Evolutionary conservation across 2,113 vertebrate species (phyloP).

Genomic region (Picathartes gymnocephalus): DNA sequence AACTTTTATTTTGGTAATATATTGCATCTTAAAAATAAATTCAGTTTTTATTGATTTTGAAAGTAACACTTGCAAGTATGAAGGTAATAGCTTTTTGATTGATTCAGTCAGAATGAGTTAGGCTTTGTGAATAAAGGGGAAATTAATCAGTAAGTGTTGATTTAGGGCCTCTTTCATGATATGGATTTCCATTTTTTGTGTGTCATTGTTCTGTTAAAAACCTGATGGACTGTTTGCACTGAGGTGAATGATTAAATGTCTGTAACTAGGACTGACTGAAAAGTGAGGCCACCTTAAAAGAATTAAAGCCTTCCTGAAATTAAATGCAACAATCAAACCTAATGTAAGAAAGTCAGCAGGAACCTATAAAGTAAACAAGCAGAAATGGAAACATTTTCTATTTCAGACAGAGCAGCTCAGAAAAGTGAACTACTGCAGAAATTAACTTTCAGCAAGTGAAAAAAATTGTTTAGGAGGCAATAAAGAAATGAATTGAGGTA

Average conservation of each 20-base stretch:
- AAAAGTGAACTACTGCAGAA: constrained; percentile 12
- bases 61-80: constrained; percentile 75
- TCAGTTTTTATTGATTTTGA: constrained; percentile 79
- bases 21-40: constrained; percentile 77
- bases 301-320: constrained; percentile 59
- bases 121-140: constrained; percentile 67
- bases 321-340: constrained; percentile 28
- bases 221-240: constrained; percentile 55
- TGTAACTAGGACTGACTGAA: not conserved
- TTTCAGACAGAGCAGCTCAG: not conserved
- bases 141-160: constrained; percentile 76
- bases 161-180: constrained; percentile 68
- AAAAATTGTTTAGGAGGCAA: not conserved
- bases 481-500: not conserved
- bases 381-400: not conserved
- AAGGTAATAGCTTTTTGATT: constrained; percentile 85
- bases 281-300: constrained; percentile 28
- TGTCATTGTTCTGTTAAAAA: constrained; percentile 73
- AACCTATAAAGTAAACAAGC: not conserved
- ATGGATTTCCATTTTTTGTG: constrained; percentile 76
- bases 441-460: not conserved
- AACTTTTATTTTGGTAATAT: constrained; percentile 73
- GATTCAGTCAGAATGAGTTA: constrained; percentile 78
- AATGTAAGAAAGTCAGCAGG: not conserved
- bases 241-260: constrained; percentile 62